These are phyloP conservation scores for Epinephelus awoara DNA, from an alignment of 2,797 vertebrate genomes.

Conservation along the genomic window DNA sequence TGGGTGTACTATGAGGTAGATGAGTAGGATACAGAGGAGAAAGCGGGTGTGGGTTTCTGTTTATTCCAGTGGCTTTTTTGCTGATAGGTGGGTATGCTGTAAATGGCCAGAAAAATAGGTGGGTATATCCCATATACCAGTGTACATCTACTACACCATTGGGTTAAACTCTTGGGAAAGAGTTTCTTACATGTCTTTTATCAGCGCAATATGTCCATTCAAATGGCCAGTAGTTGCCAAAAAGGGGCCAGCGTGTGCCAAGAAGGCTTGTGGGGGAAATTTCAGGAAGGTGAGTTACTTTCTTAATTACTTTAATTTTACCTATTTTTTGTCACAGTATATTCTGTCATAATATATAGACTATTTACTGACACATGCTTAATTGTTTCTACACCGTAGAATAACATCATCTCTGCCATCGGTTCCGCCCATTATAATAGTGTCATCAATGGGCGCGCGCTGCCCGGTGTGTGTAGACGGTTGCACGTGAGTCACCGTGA, in stretches of 20 bases:
- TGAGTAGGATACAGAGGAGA: background rate
- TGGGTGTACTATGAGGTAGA: too few relatives aligned
- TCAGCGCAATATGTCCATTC: background rate
- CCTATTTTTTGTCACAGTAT: too few relatives aligned
- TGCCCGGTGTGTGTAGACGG: constrained; percentile 60
- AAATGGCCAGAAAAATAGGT: too few relatives aligned
- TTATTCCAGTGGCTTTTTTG: too few relatives aligned
- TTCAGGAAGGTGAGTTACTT: background rate
- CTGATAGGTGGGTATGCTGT: too few relatives aligned
- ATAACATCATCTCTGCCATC: background rate
- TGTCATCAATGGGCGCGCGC: constrained; percentile 58
- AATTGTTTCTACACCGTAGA: background rate
- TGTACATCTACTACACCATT: too few relatives aligned
- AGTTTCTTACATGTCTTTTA: background rate
- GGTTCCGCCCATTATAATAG: constrained; percentile 78
- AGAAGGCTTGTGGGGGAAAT: background rate
- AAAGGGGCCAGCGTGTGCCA: background rate
- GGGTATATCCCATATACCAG: too few relatives aligned
- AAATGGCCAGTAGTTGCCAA: background rate
- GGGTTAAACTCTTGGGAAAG: too few relatives aligned
- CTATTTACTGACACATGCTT: background rate
- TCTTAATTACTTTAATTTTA: background rate
- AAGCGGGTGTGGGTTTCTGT: too few relatives aligned
- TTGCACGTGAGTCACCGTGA: constrained; percentile 72
- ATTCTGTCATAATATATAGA: too few relatives aligned